A percentile compares a stretch with the other conserved stretches of the same genome.
These are phyloP conservation scores for Noctua janthina DNA, from an alignment of 2,888 invertebrate species.

Conservation along the genomic window DNA sequence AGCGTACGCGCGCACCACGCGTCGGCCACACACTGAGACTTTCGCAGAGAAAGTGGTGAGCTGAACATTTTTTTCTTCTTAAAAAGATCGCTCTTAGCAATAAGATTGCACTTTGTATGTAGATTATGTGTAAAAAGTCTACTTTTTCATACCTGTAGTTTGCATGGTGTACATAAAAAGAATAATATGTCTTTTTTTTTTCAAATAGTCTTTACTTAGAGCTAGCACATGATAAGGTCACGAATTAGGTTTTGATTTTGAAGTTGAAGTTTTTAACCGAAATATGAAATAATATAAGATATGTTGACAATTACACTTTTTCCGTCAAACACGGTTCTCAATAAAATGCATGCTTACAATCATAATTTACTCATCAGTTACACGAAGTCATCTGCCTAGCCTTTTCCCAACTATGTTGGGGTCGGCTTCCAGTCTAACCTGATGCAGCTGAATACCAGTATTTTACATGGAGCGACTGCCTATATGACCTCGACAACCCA, in stretches of 20 bases:
- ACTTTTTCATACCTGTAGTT: not conserved
- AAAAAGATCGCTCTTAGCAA: not conserved
- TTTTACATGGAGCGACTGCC: no score
- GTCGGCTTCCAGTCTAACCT: no score
- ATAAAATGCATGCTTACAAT: not conserved
- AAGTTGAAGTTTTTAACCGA: not conserved
- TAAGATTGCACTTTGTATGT: not conserved
- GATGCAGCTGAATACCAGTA: no score
- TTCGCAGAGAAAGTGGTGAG: conserved; percentile 87
- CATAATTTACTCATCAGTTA: not conserved
- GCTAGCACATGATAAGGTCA: not conserved
- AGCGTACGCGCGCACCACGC: conserved; percentile 86
- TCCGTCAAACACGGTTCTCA: not conserved
- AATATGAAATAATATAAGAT: not conserved
- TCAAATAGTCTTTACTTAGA: not conserved
- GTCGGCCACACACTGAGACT: conserved; percentile 86
- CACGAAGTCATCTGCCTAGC: not conserved
- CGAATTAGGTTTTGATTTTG: not conserved
- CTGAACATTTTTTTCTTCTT: not conserved
- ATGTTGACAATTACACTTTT: no score
- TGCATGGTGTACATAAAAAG: not conserved
- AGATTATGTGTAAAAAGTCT: not conserved
- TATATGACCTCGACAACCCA: no score
- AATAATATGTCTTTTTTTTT: not conserved
- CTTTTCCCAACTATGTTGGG: no score